Conservation (phyloP, 1,140 invertebrate genomes). For the Capitella teleta region DNA sequence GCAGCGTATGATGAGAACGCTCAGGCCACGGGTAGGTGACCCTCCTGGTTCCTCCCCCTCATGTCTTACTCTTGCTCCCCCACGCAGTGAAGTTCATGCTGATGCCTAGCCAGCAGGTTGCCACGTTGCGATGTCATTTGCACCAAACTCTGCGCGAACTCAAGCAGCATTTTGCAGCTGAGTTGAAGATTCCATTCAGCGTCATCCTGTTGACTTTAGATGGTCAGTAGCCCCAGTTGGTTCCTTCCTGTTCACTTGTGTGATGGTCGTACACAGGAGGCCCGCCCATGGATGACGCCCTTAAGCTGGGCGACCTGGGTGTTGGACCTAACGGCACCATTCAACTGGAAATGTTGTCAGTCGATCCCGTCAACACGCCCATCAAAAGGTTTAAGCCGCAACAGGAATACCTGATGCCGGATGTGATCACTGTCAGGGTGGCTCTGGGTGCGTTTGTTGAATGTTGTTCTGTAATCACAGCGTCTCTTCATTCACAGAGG, state of each 20-base stretch:
- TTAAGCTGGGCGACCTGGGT: conserved; percentile 35
- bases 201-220: conserved; percentile 35
- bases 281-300: conserved; percentile 23
- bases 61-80: conserved; percentile 6
- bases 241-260: not conserved
- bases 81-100: conserved; percentile 40
- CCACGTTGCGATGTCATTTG: conserved; percentile 34
- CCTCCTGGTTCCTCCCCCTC: not conserved
- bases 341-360: conserved; percentile 38
- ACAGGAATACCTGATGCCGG: conserved; percentile 40
- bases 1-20: conserved; percentile 4
- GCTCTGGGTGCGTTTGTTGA: not conserved
- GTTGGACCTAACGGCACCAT: conserved; percentile 41
- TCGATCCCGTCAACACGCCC: conserved; percentile 36
- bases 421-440: conserved; percentile 39
- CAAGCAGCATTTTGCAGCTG: conserved; percentile 34
- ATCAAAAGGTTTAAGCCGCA: conserved; percentile 33
- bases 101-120: conserved; percentile 38
- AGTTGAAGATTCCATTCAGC: conserved; percentile 34
- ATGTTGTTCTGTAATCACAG: not conserved
- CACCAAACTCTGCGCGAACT: conserved; percentile 31
- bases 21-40: conserved; percentile 6
- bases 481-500: conserved; percentile 16
- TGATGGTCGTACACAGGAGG: conserved; percentile 16
- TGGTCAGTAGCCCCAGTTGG: conserved; percentile 21